A percentile compares a stretch with the other conserved stretches of the same genome.
phyloP scores from a whole-genome alignment of 2,888 invertebrate species.

The Cremastinae sp. region DNA sequence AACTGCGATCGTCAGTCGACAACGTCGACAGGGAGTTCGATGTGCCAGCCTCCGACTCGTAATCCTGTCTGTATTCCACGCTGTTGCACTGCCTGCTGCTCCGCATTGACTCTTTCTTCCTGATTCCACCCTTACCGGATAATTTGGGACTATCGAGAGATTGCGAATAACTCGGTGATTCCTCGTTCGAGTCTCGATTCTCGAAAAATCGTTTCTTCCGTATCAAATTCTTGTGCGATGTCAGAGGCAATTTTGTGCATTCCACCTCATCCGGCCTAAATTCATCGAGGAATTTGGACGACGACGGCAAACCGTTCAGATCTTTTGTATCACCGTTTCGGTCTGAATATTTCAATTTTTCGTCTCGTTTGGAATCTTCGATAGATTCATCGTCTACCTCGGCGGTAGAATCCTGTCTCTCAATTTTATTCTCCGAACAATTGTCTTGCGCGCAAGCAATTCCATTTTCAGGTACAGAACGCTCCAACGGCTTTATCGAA shows the following conservation, averaged over 20 bases:
- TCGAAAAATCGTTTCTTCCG: conserved; percentile 66
- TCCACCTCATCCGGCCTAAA: conserved; percentile 35
- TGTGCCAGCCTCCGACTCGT: conserved; percentile 29
- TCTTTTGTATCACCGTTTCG: conserved; percentile 41
- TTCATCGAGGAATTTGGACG: conserved; percentile 37
- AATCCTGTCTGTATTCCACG: conserved; percentile 49
- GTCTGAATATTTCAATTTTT: conserved; percentile 21
- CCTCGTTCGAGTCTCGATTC: conserved; percentile 51
- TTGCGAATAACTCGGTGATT: conserved; percentile 63
- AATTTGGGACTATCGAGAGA: conserved; percentile 49
- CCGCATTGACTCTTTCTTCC: conserved; percentile 62
- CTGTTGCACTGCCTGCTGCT: conserved; percentile 58
- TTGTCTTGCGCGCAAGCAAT: not conserved
- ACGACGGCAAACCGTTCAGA: conserved; percentile 46
- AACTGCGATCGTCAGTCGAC: conserved; percentile 53
- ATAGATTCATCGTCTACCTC: conserved; percentile 34
- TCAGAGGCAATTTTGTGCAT: conserved; percentile 38
- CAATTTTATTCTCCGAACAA: not conserved
- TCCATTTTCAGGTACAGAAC: conserved; percentile 34
- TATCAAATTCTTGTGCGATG: conserved; percentile 65
- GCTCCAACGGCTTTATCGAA: not conserved
- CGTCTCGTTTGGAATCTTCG: conserved; percentile 45
- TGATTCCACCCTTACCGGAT: conserved; percentile 56
- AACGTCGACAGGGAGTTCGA: conserved; percentile 19
- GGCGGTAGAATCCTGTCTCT: not conserved